Conservation (phyloP, 1,140 invertebrate species). For the Paraescarpia echinospica region DNA sequence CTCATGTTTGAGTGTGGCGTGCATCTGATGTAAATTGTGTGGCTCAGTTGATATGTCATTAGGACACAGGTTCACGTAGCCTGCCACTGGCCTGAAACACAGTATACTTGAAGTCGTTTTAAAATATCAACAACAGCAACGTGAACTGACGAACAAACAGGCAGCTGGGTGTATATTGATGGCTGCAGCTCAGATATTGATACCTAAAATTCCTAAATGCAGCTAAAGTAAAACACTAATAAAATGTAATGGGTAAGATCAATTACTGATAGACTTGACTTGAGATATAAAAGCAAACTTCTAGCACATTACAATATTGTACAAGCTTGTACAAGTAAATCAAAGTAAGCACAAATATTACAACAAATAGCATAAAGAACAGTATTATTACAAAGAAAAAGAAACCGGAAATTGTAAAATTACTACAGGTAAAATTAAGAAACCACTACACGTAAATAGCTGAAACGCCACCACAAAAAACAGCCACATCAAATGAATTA, state of each 20-base stretch:
- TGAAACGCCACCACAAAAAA: too few species aligned
- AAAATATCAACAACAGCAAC: not conserved
- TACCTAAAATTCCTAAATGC: not conserved
- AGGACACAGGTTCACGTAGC: constrained; percentile 97
- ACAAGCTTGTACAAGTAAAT: too few species aligned
- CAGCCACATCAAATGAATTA: too few species aligned
- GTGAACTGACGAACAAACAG: not conserved
- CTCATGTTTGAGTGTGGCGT: constrained; percentile 98
- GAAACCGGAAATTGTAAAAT: too few species aligned
- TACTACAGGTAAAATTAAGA: too few species aligned
- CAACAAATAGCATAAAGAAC: not conserved
- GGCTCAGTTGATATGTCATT: constrained; percentile 89
- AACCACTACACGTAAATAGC: too few species aligned
- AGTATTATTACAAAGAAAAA: too few species aligned
- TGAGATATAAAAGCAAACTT: not conserved
- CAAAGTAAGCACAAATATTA: not conserved
- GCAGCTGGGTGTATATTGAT: not conserved
- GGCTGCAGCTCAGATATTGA: too few species aligned
- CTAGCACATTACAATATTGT: not conserved
- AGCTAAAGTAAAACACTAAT: not conserved
- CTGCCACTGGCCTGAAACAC: constrained; percentile 84
- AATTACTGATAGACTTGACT: not conserved
- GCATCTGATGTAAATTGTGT: constrained; percentile 87
- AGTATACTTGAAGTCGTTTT: not conserved
- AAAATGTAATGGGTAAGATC: too few species aligned